These are phyloP conservation scores for Melikaiella ostensackeni DNA, from an alignment of 2,888 invertebrate genomes.

Conservation along the genomic window DNA sequence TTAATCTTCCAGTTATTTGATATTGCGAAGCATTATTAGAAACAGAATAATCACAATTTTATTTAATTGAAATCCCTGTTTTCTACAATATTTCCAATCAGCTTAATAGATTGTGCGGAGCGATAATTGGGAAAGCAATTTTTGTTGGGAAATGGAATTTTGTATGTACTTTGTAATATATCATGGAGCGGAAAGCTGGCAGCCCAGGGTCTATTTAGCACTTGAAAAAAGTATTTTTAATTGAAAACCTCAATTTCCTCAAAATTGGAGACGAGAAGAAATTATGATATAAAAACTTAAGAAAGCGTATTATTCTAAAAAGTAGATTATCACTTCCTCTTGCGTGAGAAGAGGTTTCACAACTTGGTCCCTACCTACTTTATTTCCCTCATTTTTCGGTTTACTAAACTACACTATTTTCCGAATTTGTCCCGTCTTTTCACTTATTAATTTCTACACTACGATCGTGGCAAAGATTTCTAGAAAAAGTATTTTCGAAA, in stretches of 20 bases:
- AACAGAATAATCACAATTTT: not conserved
- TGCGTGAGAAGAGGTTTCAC: too few relatives aligned
- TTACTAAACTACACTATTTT: too few relatives aligned
- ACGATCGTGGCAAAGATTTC: too few relatives aligned
- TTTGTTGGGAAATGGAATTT: not conserved
- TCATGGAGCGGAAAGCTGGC: not conserved
- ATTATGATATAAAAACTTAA: not conserved
- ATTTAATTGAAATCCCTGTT: not conserved
- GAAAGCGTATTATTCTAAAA: not conserved
- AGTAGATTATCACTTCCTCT: too few relatives aligned
- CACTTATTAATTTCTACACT: too few relatives aligned
- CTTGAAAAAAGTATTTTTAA: not conserved
- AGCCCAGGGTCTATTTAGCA: not conserved
- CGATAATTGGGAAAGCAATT: not conserved
- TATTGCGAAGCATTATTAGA: not conserved
- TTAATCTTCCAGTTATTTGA: not conserved
- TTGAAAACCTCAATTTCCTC: too few relatives aligned
- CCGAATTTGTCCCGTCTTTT: too few relatives aligned
- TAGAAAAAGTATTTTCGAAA: too few relatives aligned
- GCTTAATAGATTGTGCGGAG: not conserved
- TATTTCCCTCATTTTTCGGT: too few relatives aligned
- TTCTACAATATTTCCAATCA: not conserved
- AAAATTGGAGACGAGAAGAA: too few relatives aligned
- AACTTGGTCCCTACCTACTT: too few relatives aligned
- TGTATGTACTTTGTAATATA: not conserved